phyloP scores from a whole-genome alignment of 2,888 invertebrate species.

The Melolontha melolontha region DNA sequence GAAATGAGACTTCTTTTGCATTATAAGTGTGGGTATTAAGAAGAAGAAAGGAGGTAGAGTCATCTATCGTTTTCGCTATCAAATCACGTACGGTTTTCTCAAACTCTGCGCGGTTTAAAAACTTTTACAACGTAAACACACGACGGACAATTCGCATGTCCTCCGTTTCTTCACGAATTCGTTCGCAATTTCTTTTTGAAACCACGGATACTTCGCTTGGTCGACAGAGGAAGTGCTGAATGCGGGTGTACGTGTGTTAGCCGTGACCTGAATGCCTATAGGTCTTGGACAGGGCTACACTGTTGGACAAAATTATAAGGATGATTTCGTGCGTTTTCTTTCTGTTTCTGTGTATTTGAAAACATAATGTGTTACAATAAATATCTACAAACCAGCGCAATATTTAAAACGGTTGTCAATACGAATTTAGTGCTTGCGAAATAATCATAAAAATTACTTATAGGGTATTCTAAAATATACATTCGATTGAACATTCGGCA shows the following conservation, averaged over 20 bases:
- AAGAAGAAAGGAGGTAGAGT: conserved; percentile 9
- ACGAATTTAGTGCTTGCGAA: too few species aligned
- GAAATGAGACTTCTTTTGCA: conserved; percentile 51
- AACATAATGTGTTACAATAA: too few species aligned
- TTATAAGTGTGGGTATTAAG: conserved; percentile 47
- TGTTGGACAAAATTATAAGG: too few species aligned
- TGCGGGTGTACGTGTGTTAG: conserved; percentile 54
- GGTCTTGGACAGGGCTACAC: conserved; percentile 42
- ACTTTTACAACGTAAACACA: conserved; percentile 57
- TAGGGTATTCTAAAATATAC: too few species aligned
- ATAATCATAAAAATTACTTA: too few species aligned
- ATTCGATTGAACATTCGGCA: too few species aligned
- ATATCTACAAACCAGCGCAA: too few species aligned
- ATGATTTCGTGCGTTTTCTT: too few species aligned
- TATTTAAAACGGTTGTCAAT: too few species aligned
- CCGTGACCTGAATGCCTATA: conserved; percentile 58
- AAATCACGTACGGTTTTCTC: conserved; percentile 54
- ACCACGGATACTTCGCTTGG: conserved; percentile 52
- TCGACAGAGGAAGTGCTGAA: conserved; percentile 58
- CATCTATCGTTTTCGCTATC: conserved; percentile 48
- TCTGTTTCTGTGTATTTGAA: too few species aligned
- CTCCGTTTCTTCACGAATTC: conserved; percentile 54
- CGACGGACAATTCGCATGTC: conserved; percentile 55
- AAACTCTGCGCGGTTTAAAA: conserved; percentile 57
- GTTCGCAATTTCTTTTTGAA: conserved; percentile 55